phyloP scores from a whole-genome alignment of 2,113 vertebrate genomes.

The Ctenodactylus gundi region DNA sequence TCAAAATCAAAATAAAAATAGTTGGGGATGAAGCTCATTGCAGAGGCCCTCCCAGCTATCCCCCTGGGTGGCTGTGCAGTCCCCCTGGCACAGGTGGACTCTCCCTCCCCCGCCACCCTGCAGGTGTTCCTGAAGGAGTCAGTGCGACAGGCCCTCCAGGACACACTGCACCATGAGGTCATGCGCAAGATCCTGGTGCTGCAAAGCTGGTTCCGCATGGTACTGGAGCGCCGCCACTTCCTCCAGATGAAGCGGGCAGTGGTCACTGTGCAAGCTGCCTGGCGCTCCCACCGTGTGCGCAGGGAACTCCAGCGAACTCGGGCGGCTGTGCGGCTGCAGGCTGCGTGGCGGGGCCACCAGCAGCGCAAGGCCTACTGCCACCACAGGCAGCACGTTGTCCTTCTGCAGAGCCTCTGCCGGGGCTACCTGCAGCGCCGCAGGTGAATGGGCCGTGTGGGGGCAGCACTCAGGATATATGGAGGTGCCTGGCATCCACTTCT shows the following conservation, averaged over 20 bases:
- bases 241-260: slow-evolving; percentile 87
- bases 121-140: slow-evolving; percentile 98
- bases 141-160: slow-evolving; percentile 92
- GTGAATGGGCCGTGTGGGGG: slow-evolving; percentile 76
- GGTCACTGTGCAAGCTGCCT: slow-evolving; percentile 89
- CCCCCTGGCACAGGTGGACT: too few relatives aligned
- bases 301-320: slow-evolving; percentile 70
- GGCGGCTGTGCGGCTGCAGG: slow-evolving; percentile 88
- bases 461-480: background rate
- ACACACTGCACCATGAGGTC: slow-evolving; percentile 94
- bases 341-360: slow-evolving; percentile 87
- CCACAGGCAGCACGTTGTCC: slow-evolving; percentile 80
- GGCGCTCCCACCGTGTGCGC: slow-evolving; percentile 84
- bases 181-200: slow-evolving; percentile 94
- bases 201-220: slow-evolving; percentile 93
- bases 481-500: too few relatives aligned
- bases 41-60: background rate
- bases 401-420: slow-evolving; percentile 90
- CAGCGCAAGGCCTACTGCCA: slow-evolving; percentile 80
- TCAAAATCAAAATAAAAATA: background rate
- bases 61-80: background rate
- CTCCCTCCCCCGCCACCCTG: background rate
- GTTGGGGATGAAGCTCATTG: background rate
- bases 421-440: slow-evolving; percentile 91
- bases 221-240: slow-evolving; percentile 90